phyloP scores from a whole-genome alignment of 2,888 invertebrate species.

The Tanypteryx hageni region DNA sequence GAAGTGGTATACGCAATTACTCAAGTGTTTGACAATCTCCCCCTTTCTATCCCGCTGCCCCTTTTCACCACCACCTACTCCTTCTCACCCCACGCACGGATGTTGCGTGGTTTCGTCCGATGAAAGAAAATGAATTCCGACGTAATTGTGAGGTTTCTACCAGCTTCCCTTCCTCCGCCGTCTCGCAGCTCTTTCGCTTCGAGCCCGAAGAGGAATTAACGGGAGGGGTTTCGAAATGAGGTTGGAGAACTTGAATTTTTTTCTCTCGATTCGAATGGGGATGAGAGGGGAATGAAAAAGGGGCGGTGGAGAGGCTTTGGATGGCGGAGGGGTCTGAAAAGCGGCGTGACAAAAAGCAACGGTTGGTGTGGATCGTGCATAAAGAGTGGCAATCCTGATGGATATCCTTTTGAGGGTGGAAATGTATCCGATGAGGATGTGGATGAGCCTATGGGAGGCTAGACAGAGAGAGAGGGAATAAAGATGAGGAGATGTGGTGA shows the following conservation, averaged over 20 bases:
- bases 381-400: too few relatives aligned
- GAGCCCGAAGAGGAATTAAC: neutral
- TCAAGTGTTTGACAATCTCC: too few relatives aligned
- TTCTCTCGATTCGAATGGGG: neutral
- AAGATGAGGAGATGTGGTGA: too few relatives aligned
- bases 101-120: neutral
- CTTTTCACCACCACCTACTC: too few relatives aligned
- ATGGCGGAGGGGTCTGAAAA: too few relatives aligned
- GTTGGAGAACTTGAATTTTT: neutral
- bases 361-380: too few relatives aligned
- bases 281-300: neutral
- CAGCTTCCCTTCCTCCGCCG: neutral
- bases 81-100: neutral
- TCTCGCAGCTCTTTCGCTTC: neutral
- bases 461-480: too few relatives aligned
- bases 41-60: too few relatives aligned
- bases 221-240: neutral
- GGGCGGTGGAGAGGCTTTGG: neutral
- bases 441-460: too few relatives aligned
- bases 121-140: neutral
- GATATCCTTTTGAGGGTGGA: too few relatives aligned
- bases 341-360: too few relatives aligned
- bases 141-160: neutral
- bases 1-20: neutral
- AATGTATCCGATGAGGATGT: too few relatives aligned